Evolutionary conservation across 2,797 vertebrate species (phyloP), one percentile per base, ranked within the genome.

Genomic region (Xenopus petersii): DNA sequence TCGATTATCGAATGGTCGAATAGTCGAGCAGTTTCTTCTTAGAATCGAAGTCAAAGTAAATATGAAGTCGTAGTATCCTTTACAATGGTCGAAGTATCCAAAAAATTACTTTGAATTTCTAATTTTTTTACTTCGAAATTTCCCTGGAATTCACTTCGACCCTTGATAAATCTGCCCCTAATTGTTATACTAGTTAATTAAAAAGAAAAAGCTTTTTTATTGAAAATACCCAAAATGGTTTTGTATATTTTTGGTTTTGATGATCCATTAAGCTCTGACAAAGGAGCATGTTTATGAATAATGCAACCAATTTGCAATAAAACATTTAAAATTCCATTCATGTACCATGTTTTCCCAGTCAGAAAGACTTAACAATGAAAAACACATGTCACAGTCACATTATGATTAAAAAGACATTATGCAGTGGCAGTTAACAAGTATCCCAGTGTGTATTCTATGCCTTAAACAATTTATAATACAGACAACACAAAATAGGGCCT

Each of bases 341-440:
- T 21, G 64, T 24, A 24, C 47, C 48, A 54, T 67, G 64, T 26
- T 67, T 67, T 75, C 17, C 61, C 64, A 68, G 42, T 42, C 12
- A 24, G 12, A 15, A 61, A 54, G 10, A 36, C 48, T 49, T 55
- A 70, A 75, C 51, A 47, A 46, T 46, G 64, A 11, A 67, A 87
- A 67, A 67, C 49, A 51, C 48, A 67, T 86, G 84, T 67, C 64
- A 67, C 47, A 24, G 48, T 4, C 17, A n/a, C 12, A 67, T 12
- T 67, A 48, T 81, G 79, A 87, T 88, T 89, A 88, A 84, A 88
- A 88, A 84, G 82, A 84, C 80, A 88, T 74, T 80, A 51, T 51
- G 49, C 49, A 12, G 49, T 84, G 83, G 85, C 85, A 89, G 86
- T 73, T 86, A 88, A 85, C 83, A 86, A 82, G 86, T 88, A 89